Evolutionary conservation across 2,888 invertebrate species (phyloP).

Genomic region (Pachliopta kotzebuea): DNA sequence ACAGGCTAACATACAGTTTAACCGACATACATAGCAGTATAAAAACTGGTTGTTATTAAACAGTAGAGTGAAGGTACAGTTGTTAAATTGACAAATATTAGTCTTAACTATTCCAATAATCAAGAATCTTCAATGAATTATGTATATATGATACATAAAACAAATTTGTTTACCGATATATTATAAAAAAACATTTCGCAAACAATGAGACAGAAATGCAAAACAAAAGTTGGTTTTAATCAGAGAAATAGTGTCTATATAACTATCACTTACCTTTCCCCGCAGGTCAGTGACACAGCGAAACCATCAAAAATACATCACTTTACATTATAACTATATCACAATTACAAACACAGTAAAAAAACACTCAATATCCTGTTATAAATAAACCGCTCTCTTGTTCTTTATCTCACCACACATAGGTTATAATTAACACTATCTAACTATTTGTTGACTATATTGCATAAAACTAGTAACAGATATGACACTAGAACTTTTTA

Average conservation of each 20-base stretch:
- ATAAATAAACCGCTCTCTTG: constrained; percentile 1
- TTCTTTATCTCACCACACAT: constrained; percentile 9
- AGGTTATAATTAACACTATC: constrained; percentile 25
- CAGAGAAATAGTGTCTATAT: not conserved
- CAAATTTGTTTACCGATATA: not conserved
- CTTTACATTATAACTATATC: constrained; percentile 2
- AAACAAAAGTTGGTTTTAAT: not conserved
- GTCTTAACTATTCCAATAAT: no score
- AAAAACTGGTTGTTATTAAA: no score
- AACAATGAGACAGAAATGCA: not conserved
- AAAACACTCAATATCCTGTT: constrained; percentile 3
- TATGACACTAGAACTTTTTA: not conserved
- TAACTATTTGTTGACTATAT: constrained; percentile 1
- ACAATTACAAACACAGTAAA: constrained; percentile 5
- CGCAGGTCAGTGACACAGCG: not conserved
- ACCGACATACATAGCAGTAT: no score
- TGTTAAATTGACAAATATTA: no score
- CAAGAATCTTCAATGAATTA: not conserved
- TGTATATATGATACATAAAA: not conserved
- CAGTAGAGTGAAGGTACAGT: no score
- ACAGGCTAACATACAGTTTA: no score
- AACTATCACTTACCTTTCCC: constrained; percentile 25
- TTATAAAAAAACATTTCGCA: not conserved
- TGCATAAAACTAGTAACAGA: not conserved
- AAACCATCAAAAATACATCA: not conserved